Evolutionary conservation across 2,888 invertebrate species (phyloP).

Genomic region (Sphecodes monilicornis): DNA sequence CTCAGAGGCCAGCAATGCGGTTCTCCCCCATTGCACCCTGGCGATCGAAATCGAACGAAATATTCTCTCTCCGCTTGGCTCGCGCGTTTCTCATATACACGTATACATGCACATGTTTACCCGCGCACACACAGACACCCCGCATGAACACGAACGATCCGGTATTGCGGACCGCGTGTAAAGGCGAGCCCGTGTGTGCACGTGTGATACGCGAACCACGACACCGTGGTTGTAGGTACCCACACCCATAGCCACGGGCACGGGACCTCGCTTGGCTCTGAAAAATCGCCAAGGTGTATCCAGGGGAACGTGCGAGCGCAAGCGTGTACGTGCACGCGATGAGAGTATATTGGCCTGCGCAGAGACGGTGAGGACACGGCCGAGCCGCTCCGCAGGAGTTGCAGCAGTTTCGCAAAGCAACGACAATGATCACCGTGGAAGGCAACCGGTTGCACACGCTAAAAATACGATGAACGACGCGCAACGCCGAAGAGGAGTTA

Average conservation of each 20-base stretch:
- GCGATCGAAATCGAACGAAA: constrained; percentile 78
- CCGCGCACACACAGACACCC: neutral
- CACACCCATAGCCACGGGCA: neutral
- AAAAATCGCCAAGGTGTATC: constrained; percentile 43
- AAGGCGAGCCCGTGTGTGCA: neutral
- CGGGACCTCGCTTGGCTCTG: constrained; percentile 19
- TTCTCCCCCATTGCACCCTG: constrained; percentile 71
- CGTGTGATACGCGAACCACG: neutral
- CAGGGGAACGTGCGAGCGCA: constrained; percentile 25
- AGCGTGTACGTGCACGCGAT: neutral
- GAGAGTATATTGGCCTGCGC: constrained; percentile 34
- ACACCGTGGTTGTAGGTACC: neutral
- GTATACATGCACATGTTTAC: constrained; percentile 16
- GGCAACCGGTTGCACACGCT: constrained; percentile 83
- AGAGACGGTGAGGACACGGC: constrained; percentile 10
- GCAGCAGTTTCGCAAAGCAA: constrained; percentile 78
- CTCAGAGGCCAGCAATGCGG: constrained; percentile 81
- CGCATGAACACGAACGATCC: constrained; percentile 24
- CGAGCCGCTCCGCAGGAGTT: constrained; percentile 62
- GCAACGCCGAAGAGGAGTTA: constrained; percentile 70
- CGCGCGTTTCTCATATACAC: constrained; percentile 30
- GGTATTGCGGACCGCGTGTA: constrained; percentile 4
- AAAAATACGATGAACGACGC: constrained; percentile 77
- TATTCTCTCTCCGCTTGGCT: constrained; percentile 52
- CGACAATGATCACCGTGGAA: constrained; percentile 82